Conservation (phyloP, 2,888 invertebrate genomes). For the Punctoribates punctum region DNA sequence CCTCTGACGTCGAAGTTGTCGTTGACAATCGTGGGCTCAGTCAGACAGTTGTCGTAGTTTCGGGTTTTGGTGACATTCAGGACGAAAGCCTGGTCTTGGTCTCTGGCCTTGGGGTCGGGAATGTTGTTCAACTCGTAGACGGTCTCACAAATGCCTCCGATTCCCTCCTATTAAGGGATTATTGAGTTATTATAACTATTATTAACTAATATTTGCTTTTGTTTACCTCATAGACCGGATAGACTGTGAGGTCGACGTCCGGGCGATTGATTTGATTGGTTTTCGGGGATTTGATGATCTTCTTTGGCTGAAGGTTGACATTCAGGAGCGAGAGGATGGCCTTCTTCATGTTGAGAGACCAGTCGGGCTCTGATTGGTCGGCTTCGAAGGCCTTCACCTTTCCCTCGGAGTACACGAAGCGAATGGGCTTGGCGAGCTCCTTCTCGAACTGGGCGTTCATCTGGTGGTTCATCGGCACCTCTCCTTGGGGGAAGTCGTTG, state of each 20-base stretch:
- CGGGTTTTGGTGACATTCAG: conserved; percentile 49
- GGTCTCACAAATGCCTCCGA: conserved; percentile 49
- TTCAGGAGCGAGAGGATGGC: conserved; percentile 52
- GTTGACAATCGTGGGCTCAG: conserved; percentile 47
- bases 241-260: conserved; percentile 19
- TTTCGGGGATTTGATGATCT: conserved; percentile 34
- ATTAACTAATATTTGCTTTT: not conserved
- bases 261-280: conserved; percentile 23
- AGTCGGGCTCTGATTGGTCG: conserved; percentile 51
- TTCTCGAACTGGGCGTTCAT: conserved; percentile 44
- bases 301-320: conserved; percentile 51
- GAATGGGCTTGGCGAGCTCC: conserved; percentile 48
- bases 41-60: conserved; percentile 50
- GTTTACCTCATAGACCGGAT: conserved; percentile 39
- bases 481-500: not conserved
- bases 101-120: conserved; percentile 43
- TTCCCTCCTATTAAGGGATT: conserved; percentile 43
- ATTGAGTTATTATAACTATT: not conserved
- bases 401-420: conserved; percentile 48
- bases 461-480: conserved; percentile 36
- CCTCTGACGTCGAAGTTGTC: conserved; percentile 48
- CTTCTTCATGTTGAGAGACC: conserved; percentile 55
- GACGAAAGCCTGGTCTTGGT: conserved; percentile 40
- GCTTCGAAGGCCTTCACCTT: conserved; percentile 50
- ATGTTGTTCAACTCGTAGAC: conserved; percentile 47